Evolutionary conservation across 1,140 invertebrate species (phyloP), one percentile per base, ranked within the genome.

Genomic region (Megalopta genalis): DNA sequence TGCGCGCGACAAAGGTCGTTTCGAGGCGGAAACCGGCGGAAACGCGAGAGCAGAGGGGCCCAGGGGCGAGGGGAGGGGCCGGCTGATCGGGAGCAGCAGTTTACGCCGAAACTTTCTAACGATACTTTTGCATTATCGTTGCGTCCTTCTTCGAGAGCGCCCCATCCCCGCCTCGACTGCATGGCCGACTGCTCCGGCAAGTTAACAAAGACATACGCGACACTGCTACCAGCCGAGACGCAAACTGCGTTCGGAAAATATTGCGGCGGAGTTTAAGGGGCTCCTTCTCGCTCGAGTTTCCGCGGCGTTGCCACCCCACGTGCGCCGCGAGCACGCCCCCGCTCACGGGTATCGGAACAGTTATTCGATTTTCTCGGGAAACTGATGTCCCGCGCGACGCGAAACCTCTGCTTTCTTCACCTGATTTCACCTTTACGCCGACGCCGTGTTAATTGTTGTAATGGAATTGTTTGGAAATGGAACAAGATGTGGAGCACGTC

Each of bases 81-180:
- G 37, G 63, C 39, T 74, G 70, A 74, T 66, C 62, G 62, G 23
- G 8, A n/a, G 14, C 27, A 67, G 63, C 60, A 74, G 70, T 66
- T 74, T 65, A 59, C 62, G 77, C 5, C 16, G 52, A 64, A 79
- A 73, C 52, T 79, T 79, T 66, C 27, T 25, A 32, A 23, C 70
- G 70, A 79, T 79, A 60, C 62, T 79, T 60, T 21, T 60, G 54
- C 60, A 37, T 74, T 74, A 79, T 65, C 77, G 23, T 59, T 32
- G 14, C 21, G 12, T 25, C 49, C 18, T 52, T 52, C 49, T 52
- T 52, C 49, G 42, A 46, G 42, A 10, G 14, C 9, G 12, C 23
- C 25, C n/a, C n/a, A 9, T 37, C 21, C 9, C 37, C 1, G n/a
- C n/a, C 16, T 0, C 4, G 32, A 9, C 12, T 18, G 2, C n/a